Evolutionary conservation across 2,888 invertebrate species (phyloP).

Genomic region (Maniola hyperantus): DNA sequence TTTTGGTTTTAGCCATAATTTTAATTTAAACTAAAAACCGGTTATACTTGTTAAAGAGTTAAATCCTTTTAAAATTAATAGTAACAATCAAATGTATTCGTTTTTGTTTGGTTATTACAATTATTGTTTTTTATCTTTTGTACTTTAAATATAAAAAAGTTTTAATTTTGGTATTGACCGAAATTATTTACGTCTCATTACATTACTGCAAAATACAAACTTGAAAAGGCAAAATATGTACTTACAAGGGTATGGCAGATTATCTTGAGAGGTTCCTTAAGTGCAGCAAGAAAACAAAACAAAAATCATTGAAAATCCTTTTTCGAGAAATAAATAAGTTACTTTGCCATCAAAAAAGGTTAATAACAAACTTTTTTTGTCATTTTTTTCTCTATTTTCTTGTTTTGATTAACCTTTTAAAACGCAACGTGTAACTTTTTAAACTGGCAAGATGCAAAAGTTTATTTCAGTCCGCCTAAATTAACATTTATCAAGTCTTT

Average conservation of each 20-base stretch:
- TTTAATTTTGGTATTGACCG: neutral
- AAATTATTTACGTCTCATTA: slow-evolving; percentile 6
- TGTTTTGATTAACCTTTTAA: slow-evolving; percentile 37
- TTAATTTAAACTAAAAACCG: neutral
- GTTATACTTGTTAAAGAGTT: too few species aligned
- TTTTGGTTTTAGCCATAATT: neutral
- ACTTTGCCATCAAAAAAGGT: slow-evolving; percentile 22
- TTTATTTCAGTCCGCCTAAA: slow-evolving; percentile 57
- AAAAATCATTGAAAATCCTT: slow-evolving; percentile 44
- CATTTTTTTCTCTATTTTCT: slow-evolving; percentile 40
- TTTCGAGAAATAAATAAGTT: slow-evolving; percentile 34
- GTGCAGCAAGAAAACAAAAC: slow-evolving; percentile 60
- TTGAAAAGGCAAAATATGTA: slow-evolving; percentile 51
- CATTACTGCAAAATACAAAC: slow-evolving; percentile 17
- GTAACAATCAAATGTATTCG: too few species aligned
- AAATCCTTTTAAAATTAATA: too few species aligned
- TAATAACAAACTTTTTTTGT: slow-evolving; percentile 32
- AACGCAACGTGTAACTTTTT: slow-evolving; percentile 36
- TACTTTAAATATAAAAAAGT: neutral
- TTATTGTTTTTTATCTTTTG: too few species aligned
- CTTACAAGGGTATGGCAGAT: slow-evolving; percentile 85
- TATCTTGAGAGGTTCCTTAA: slow-evolving; percentile 85
- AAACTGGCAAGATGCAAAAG: slow-evolving; percentile 72
- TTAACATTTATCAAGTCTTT: slow-evolving; percentile 38
- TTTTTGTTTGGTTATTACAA: too few species aligned